phyloP scores from a whole-genome alignment of 1,140 invertebrate genomes.

The Anastrepha obliqua region DNA sequence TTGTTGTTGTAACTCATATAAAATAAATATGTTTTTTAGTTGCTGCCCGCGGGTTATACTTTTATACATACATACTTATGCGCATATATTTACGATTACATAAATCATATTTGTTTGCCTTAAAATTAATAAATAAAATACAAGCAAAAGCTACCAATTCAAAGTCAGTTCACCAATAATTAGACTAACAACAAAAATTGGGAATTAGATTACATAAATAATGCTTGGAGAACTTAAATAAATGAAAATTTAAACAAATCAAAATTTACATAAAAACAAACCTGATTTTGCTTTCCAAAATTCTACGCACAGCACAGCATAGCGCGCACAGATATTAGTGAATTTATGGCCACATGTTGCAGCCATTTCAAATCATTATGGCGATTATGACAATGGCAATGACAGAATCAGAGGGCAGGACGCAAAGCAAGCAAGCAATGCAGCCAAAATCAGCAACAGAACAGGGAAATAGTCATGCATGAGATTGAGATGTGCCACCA shows the following conservation, averaged over 20 bases:
- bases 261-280: slow-evolving; percentile 75
- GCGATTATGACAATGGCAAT: neutral
- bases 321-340: slow-evolving; percentile 11
- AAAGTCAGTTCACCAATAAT: slow-evolving; percentile 26
- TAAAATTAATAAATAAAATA: too few species aligned
- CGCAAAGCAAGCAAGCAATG: slow-evolving; percentile 1
- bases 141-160: neutral
- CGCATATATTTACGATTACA: too few species aligned
- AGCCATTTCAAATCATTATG: neutral
- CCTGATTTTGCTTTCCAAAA: slow-evolving; percentile 87
- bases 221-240: slow-evolving; percentile 17
- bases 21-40: too few species aligned
- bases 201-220: neutral
- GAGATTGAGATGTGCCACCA: neutral
- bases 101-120: too few species aligned
- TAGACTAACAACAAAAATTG: slow-evolving; percentile 24
- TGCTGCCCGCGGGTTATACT: too few species aligned
- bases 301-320: slow-evolving; percentile 76
- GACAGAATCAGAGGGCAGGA: slow-evolving; percentile 56
- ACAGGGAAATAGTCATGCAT: slow-evolving; percentile 15
- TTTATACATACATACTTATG: too few species aligned
- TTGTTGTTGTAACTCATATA: too few species aligned
- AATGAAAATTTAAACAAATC: slow-evolving; percentile 54
- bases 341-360: slow-evolving; percentile 30
- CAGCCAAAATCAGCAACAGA: slow-evolving; percentile 16